phyloP scores from a whole-genome alignment of 92 coral and sea anemone genomes.

The Paramuricea clavata region DNA sequence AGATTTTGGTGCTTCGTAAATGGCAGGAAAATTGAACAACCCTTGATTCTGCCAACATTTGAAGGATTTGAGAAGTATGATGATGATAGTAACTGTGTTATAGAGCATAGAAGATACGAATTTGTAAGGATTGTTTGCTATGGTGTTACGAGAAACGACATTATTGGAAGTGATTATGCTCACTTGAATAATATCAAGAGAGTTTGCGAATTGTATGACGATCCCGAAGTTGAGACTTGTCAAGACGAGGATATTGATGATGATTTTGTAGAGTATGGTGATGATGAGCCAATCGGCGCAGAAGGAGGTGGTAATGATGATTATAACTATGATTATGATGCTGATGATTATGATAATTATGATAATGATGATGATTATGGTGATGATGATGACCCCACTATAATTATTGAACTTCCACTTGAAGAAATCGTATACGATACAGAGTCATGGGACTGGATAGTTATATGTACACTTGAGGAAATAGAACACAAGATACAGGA shows the following conservation, averaged over 20 bases:
- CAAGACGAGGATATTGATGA: background rate
- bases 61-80: background rate
- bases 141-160: background rate
- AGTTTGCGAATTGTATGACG: background rate
- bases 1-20: constrained; percentile 9
- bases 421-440: background rate
- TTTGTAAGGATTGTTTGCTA: constrained; percentile 19
- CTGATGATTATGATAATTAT: background rate
- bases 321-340: background rate
- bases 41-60: background rate
- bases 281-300: background rate
- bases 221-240: background rate
- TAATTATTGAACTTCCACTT: background rate
- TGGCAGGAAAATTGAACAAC: background rate
- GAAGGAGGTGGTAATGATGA: background rate
- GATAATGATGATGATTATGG: background rate
- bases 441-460: background rate
- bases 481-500: background rate
- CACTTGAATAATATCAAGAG: constrained; percentile 47
- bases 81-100: background rate
- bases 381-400: background rate
- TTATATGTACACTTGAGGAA: background rate
- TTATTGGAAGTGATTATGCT: constrained; percentile 45
- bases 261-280: background rate
- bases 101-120: background rate